Base-by-base conservation (phyloP, 2,888 invertebrate genomes). In the Mythimna ferrago region DNA sequence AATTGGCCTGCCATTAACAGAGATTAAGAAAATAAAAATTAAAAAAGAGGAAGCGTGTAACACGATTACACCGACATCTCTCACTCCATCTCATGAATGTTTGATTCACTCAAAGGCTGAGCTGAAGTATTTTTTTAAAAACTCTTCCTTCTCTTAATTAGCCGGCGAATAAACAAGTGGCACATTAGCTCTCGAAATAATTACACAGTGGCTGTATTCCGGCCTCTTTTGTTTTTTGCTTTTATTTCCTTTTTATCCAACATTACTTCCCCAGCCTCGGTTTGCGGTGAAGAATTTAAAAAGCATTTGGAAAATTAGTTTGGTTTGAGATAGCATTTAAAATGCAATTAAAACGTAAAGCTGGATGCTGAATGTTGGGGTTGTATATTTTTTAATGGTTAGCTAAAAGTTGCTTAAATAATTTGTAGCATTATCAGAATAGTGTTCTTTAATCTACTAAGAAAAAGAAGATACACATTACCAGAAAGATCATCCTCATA, bases 151-250 rank as follows among this genome's bases (percentile, higher is more conserved):
- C 92, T 93, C 94, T 94, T 96, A 96, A 96, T 96, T 96, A 95
- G 95, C 93, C 93, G 90, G 92, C 94, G 95, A 93, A 95, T 95
- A 95, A 96, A 94, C 95, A 95, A 94, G 93, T 91, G 94, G 94
- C 94, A 94, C 94, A 95, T 96, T 96, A 94, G 94, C 96, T 94
- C 91, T 94, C 92, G 91, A 92, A 93, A 95, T 96, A 96, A 96
- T 96, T 96, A 94, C 94, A 90, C 90, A 85, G 89, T 88, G 90
- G 93, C 91, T 89, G 92, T 90, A 89, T 89, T 89, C 88, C 89
- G 87, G 91, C 89, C 87, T 88, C 83, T 88, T 90, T 90, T 88
- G 87, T 88, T 89, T 90, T 68, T 53, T 86, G 86, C 83, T 88
- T 90, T 88, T 83, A 85, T 88, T 88, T 87, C 76, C 85, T 87